Percentiles rank a stretch among this genome's conserved stretches.
These are phyloP conservation scores for Drosophila sucinea DNA, from an alignment of 1,140 invertebrate genomes.

Conservation along the genomic window DNA sequence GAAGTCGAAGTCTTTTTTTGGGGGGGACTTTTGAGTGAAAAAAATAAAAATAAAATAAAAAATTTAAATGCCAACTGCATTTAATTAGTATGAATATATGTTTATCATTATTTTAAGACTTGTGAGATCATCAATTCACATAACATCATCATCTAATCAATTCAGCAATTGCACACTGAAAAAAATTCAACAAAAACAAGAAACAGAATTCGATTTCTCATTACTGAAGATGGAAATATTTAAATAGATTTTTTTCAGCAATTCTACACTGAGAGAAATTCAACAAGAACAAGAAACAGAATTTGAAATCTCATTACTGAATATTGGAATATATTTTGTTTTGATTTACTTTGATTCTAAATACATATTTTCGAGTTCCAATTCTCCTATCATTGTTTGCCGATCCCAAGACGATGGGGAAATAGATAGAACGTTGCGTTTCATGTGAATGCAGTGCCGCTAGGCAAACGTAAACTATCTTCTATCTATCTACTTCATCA, in stretches of 20 bases:
- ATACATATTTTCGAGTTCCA: too few relatives aligned
- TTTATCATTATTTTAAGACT: conserved; percentile 13
- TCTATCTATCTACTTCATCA: too few relatives aligned
- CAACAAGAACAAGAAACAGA: background rate
- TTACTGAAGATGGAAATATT: too few relatives aligned
- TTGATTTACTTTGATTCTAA: too few relatives aligned
- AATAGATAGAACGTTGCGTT: too few relatives aligned
- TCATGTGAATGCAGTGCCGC: too few relatives aligned
- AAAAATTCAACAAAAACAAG: background rate
- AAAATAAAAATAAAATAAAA: background rate
- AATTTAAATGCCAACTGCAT: conserved; percentile 20
- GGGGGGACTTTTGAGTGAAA: conserved; percentile 2
- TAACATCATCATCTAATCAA: conserved; percentile 4
- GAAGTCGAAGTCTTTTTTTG: background rate
- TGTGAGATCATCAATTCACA: conserved; percentile 16
- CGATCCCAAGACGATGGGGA: too few relatives aligned
- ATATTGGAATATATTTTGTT: too few relatives aligned
- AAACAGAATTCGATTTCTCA: background rate
- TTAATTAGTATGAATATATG: conserved; percentile 21
- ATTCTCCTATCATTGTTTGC: too few relatives aligned
- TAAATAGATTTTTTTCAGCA: too few relatives aligned
- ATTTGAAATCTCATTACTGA: background rate
- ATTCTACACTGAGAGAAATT: conserved; percentile 3
- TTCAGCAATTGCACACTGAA: background rate
- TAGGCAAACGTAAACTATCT: too few relatives aligned